A percentile compares a stretch with the other conserved stretches of the same genome.
These are phyloP conservation scores for Aspidiotus rigidus DNA, from an alignment of 2,888 invertebrate genomes.

Conservation along the genomic window DNA sequence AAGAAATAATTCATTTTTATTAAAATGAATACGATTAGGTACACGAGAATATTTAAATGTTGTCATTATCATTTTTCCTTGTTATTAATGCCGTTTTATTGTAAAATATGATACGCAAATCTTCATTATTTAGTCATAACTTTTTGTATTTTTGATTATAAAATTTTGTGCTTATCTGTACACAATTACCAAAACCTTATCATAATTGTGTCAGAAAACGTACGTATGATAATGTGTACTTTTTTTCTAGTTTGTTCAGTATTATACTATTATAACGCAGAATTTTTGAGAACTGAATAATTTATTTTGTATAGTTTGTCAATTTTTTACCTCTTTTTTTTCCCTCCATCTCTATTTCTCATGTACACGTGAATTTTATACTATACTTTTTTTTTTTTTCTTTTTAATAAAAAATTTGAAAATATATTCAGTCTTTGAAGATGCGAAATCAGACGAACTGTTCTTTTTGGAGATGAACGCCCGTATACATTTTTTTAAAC, in stretches of 20 bases:
- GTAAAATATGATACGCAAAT: not conserved
- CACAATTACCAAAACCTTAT: constrained; percentile 6
- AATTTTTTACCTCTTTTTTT: no score
- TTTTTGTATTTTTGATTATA: not conserved
- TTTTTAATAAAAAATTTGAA: constrained; percentile 8
- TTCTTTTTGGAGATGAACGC: no score
- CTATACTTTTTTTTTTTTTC: not conserved
- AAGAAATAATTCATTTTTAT: no score
- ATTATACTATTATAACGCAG: not conserved
- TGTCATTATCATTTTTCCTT: no score
- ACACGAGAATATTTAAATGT: no score
- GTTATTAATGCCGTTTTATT: no score
- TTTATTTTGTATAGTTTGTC: constrained; percentile 9
- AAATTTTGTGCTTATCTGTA: no score
- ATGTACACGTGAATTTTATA: not conserved
- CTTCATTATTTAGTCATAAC: not conserved
- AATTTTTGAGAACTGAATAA: constrained; percentile 12
- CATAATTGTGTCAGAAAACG: not conserved
- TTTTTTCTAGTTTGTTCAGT: not conserved
- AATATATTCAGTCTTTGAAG: not conserved
- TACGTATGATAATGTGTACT: not conserved
- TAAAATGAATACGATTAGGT: no score
- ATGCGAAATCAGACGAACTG: no score
- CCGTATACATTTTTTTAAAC: no score
- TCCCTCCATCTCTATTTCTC: no score